Evolutionary conservation across 2,797 vertebrate species (phyloP).

Genomic region (Phylloscopus collybita): DNA sequence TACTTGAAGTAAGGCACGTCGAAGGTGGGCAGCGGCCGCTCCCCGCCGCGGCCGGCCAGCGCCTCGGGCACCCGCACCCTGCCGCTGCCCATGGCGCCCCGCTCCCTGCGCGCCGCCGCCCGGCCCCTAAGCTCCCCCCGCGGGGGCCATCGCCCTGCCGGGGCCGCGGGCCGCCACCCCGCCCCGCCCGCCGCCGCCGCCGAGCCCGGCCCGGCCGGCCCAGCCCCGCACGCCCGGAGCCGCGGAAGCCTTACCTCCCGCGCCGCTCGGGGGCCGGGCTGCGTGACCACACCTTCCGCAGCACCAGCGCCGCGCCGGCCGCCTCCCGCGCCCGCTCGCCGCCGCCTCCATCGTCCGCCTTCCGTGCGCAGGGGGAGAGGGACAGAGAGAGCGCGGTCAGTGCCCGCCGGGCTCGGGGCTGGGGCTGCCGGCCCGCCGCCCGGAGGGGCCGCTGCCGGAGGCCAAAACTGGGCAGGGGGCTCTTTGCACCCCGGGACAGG

Average conservation of each 20-base stretch:
- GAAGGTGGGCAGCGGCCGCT: slow-evolving; percentile 89
- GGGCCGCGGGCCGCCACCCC: background rate
- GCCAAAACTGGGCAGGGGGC: background rate
- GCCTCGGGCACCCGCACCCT: slow-evolving; percentile 71
- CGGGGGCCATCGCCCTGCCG: background rate
- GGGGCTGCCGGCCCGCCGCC: background rate
- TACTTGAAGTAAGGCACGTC: slow-evolving; percentile 99
- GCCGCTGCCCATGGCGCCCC: slow-evolving; percentile 86
- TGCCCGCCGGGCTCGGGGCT: background rate
- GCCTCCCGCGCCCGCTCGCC: slow-evolving; percentile 82
- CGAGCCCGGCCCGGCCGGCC: background rate
- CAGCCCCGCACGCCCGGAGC: slow-evolving; percentile 32
- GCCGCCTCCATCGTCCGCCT: slow-evolving; percentile 84
- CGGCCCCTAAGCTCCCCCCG: background rate
- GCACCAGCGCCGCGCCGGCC: slow-evolving; percentile 86
- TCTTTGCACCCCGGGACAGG: background rate
- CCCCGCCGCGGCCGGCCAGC: slow-evolving; percentile 75
- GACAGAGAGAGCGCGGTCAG: slow-evolving; percentile 16
- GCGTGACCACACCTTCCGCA: slow-evolving; percentile 88
- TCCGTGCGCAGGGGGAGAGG: background rate
- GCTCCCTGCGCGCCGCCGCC: background rate
- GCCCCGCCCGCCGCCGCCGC: background rate
- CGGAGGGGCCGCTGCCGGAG: background rate
- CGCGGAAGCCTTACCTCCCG: slow-evolving; percentile 84
- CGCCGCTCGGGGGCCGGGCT: slow-evolving; percentile 85